Percentiles rank a stretch among this genome's conserved stretches.
phyloP scores from a whole-genome alignment of 1,140 invertebrate species.

The Drosophila novamexicana region DNA sequence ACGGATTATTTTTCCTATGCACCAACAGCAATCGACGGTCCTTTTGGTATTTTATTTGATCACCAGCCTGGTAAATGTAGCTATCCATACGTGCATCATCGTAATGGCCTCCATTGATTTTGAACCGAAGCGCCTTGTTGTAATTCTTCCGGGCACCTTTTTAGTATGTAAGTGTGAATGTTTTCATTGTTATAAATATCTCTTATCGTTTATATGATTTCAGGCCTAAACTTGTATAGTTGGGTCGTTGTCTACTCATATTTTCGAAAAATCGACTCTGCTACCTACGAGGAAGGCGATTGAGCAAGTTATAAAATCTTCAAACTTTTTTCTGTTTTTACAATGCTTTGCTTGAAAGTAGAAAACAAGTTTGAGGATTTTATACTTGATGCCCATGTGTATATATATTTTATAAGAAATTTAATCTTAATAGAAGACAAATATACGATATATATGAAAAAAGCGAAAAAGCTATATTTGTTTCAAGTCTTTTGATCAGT shows the following conservation, averaged over 20 bases:
- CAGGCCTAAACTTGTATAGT: constrained; percentile 39
- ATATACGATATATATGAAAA: too few relatives aligned
- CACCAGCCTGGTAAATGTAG: constrained; percentile 47
- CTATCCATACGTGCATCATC: constrained; percentile 1
- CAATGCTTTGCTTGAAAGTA: background rate
- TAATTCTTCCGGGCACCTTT: background rate
- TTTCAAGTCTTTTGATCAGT: too few relatives aligned
- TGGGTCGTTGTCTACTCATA: constrained; percentile 58
- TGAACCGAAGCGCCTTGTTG: background rate
- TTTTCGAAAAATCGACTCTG: background rate
- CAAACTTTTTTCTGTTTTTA: background rate
- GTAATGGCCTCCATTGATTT: background rate
- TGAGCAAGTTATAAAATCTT: constrained; percentile 10
- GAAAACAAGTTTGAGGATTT: background rate
- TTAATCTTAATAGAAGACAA: background rate
- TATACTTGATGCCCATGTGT: background rate
- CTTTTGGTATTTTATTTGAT: constrained; percentile 61
- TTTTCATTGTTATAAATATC: background rate
- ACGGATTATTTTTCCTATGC: background rate
- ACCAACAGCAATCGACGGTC: constrained; percentile 44
- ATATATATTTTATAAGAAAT: background rate
- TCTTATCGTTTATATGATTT: background rate
- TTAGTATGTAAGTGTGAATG: constrained; percentile 38
- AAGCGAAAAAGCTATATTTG: too few relatives aligned
- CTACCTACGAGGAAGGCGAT: background rate